Evolutionary conservation across 2,888 invertebrate genomes (phyloP).

Genomic region (Plebejus anna): DNA sequence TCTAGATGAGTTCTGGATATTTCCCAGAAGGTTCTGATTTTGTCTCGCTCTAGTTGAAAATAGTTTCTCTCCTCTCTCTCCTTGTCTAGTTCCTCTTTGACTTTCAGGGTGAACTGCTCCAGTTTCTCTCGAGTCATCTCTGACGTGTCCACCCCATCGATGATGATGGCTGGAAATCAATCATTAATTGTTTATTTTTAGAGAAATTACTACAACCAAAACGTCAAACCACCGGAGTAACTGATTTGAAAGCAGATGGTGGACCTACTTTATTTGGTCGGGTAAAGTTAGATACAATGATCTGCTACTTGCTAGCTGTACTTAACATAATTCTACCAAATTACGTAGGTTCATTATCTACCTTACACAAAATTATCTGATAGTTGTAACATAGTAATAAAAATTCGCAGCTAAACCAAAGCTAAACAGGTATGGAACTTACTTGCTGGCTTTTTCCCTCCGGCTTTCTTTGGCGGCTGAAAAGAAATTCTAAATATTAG

Average conservation of each 20-base stretch:
- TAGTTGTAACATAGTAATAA: neutral
- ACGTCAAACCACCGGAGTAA: neutral
- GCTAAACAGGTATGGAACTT: conserved; percentile 29
- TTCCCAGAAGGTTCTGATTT: conserved; percentile 97
- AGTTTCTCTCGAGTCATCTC: conserved; percentile 96
- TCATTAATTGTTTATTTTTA: neutral
- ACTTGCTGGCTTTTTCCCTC: conserved; percentile 65
- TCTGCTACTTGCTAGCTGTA: neutral
- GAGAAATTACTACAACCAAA: neutral
- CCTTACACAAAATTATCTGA: neutral
- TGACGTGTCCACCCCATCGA: conserved; percentile 95
- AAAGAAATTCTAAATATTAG: conserved; percentile 39
- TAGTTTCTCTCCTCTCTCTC: conserved; percentile 97
- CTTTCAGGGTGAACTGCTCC: conserved; percentile 90
- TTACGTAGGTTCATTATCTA: neutral
- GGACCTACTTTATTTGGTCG: neutral
- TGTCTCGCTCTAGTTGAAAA: conserved; percentile 96
- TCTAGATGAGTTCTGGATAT: conserved; percentile 94
- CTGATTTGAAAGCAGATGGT: neutral
- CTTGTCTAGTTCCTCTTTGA: conserved; percentile 94
- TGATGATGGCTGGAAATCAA: conserved; percentile 76
- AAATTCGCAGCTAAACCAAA: neutral
- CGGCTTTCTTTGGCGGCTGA: conserved; percentile 66
- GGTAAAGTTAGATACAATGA: neutral
- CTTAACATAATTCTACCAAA: neutral